A percentile compares a stretch with the other conserved stretches of the same genome.
These are phyloP conservation scores for Varecia variegata DNA, from an alignment of 2,797 vertebrate genomes.

Conservation along the genomic window DNA sequence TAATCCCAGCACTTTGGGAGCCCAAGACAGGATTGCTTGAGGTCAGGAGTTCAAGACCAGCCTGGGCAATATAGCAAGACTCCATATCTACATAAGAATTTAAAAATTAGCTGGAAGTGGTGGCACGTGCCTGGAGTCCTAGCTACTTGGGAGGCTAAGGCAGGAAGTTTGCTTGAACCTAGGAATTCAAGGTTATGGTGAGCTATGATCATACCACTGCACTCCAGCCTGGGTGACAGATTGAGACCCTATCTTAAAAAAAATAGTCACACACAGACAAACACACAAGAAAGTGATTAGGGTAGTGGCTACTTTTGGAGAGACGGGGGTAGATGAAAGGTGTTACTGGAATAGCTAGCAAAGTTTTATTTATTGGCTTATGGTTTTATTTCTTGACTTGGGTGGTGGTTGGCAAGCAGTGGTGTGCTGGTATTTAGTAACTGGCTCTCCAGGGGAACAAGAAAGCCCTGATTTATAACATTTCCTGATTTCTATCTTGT, in stretches of 20 bases:
- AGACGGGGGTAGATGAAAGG: background rate
- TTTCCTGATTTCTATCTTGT: constrained; percentile 23
- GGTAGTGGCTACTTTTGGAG: background rate
- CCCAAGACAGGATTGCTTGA: background rate
- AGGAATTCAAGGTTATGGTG: background rate
- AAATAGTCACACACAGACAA: background rate
- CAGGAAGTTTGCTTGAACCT: background rate
- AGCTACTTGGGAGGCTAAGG: background rate
- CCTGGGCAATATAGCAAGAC: background rate
- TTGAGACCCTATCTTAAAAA: background rate
- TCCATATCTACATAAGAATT: background rate
- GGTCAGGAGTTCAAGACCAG: background rate
- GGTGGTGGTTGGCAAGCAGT: background rate
- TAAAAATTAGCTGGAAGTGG: background rate
- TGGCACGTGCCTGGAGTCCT: background rate
- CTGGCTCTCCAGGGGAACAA: background rate
- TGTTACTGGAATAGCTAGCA: background rate
- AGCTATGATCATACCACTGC: background rate
- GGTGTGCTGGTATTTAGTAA: background rate
- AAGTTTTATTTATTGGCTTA: background rate
- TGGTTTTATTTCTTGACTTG: constrained; percentile 28
- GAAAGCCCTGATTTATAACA: background rate
- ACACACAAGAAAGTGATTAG: background rate
- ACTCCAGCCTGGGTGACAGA: background rate
- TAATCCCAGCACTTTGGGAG: background rate